Conservation (phyloP, 2,113 vertebrate species). For the Crotalus horridus region DNA sequence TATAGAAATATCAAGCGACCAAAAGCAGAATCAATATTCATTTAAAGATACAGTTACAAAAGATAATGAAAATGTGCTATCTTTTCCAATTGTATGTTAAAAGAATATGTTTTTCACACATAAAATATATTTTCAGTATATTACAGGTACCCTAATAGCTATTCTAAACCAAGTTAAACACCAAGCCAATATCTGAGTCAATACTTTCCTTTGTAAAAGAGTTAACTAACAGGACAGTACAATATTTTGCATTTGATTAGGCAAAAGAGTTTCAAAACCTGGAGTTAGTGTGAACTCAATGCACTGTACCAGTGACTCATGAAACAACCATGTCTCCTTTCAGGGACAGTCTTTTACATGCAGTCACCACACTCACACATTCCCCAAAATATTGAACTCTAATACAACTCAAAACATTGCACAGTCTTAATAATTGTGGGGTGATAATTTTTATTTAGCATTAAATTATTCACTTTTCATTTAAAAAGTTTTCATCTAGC, state of each 20-base stretch:
- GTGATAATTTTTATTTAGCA: neutral
- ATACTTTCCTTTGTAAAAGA: neutral
- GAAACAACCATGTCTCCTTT: neutral
- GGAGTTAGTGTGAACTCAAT: neutral
- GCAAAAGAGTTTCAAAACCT: neutral
- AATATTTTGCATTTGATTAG: neutral
- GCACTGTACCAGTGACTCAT: neutral
- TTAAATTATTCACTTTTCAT: neutral
- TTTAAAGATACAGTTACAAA: constrained; percentile 3
- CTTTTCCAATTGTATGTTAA: neutral
- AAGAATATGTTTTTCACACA: neutral
- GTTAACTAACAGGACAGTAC: neutral
- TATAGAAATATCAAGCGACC: neutral
- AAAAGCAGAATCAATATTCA: accelerated
- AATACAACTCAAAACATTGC: neutral
- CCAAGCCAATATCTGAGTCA: neutral
- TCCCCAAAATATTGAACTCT: neutral
- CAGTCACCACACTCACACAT: neutral
- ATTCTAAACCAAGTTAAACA: neutral
- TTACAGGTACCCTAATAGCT: neutral
- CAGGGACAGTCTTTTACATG: neutral
- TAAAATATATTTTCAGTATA: neutral
- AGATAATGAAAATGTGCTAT: neutral
- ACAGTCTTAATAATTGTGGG: neutral
- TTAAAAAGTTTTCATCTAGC: neutral